A percentile compares a stretch with the other conserved stretches of the same genome.
Evolutionary conservation across 2,113 vertebrate species (phyloP).

Genomic region (Monarcha castaneiventris): DNA sequence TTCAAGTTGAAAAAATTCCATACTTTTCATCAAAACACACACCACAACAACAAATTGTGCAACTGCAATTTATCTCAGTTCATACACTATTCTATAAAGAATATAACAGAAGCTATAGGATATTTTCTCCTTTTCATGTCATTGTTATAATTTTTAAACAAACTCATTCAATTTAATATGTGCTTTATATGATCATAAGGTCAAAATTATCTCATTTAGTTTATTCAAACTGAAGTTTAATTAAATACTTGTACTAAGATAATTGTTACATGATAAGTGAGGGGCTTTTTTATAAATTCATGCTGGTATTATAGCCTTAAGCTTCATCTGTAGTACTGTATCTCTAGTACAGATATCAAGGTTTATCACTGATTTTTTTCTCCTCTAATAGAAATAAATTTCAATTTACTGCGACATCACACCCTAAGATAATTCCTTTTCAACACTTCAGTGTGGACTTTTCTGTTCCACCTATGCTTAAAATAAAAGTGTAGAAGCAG

Average conservation of each 20-base stretch:
- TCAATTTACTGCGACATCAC: constrained; percentile 17
- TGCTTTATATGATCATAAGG: background rate
- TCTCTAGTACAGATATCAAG: background rate
- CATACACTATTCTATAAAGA: background rate
- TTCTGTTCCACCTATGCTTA: constrained; percentile 22
- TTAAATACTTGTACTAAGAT: background rate
- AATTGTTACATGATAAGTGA: background rate
- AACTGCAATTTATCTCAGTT: background rate
- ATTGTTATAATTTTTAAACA: background rate
- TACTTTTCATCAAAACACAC: background rate
- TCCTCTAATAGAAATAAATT: constrained; percentile 41
- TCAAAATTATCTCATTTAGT: background rate
- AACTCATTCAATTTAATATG: background rate
- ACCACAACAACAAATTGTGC: background rate
- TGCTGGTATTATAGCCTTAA: background rate
- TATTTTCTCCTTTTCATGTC: background rate
- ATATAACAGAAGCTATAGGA: fast-evolving
- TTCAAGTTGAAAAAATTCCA: background rate
- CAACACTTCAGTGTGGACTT: background rate
- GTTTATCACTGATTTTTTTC: constrained; percentile 5
- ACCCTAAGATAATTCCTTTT: constrained; percentile 13
- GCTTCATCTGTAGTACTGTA: background rate
- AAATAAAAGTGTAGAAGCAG: constrained; percentile 30
- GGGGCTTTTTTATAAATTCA: background rate
- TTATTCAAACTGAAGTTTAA: background rate